A percentile compares a stretch with the other conserved stretches of the same genome.
Conservation (phyloP, 2,888 invertebrate genomes). For the Pyrochroa serraticornis region DNA sequence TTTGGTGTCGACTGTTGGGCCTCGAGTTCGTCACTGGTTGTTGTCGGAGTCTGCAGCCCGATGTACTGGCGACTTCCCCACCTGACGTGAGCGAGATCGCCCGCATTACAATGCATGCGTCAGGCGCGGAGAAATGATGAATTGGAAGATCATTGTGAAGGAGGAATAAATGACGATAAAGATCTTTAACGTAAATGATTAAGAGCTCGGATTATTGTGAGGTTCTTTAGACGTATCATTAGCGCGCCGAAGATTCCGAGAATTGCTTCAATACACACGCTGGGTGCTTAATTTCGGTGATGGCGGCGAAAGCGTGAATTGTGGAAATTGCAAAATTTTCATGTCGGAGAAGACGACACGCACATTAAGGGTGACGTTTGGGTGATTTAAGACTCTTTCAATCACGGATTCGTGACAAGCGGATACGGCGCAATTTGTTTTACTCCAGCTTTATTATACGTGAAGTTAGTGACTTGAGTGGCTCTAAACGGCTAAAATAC, state of each 20-base stretch:
- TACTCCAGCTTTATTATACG: constrained; percentile 17
- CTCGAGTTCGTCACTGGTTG: constrained; percentile 51
- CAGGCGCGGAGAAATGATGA: constrained; percentile 51
- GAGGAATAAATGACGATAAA: constrained; percentile 51
- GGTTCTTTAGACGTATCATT: constrained; percentile 45
- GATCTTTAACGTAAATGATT: constrained; percentile 49
- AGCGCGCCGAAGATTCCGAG: constrained; percentile 32
- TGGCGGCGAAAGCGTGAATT: not conserved
- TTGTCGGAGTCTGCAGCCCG: constrained; percentile 38
- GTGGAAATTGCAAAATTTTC: no score
- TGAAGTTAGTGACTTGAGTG: constrained; percentile 23
- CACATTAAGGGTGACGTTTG: not conserved
- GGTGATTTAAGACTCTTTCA: not conserved
- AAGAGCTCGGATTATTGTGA: constrained; percentile 48
- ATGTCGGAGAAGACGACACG: not conserved
- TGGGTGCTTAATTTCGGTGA: not conserved
- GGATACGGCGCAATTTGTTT: constrained; percentile 18
- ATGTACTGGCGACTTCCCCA: constrained; percentile 39
- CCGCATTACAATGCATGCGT: constrained; percentile 48
- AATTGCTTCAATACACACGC: constrained; percentile 5
- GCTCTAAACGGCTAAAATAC: constrained; percentile 21
- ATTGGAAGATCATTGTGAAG: constrained; percentile 49
- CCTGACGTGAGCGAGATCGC: constrained; percentile 45
- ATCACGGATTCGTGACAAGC: not conserved
- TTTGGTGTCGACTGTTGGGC: constrained; percentile 45